Conservation (phyloP, 2,888 invertebrate genomes). For the Dynastes grantii region DNA sequence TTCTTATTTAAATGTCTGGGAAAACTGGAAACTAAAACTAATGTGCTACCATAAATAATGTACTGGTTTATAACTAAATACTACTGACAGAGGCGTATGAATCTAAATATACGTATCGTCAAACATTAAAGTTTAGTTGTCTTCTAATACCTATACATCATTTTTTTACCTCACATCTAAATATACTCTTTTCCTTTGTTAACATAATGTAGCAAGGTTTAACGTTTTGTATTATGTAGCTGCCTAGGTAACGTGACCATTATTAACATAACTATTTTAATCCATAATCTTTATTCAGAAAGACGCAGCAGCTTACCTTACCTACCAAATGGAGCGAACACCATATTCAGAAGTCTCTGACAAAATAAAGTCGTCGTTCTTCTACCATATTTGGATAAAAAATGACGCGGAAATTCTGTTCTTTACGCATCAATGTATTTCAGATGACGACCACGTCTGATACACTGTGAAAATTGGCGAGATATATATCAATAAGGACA, state of each 20-base stretch:
- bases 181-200: too few species aligned
- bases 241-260: slow-evolving; percentile 3
- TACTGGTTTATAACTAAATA: too few species aligned
- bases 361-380: slow-evolving; percentile 56
- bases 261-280: slow-evolving; percentile 35
- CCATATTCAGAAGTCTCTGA: slow-evolving; percentile 49
- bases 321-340: slow-evolving; percentile 35
- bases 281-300: slow-evolving; percentile 36
- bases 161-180: too few species aligned
- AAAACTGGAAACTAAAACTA: too few species aligned
- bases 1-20: too few species aligned
- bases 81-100: too few species aligned
- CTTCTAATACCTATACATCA: too few species aligned
- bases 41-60: too few species aligned
- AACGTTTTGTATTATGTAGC: slow-evolving; percentile 13
- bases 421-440: slow-evolving; percentile 55
- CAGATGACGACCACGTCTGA: slow-evolving; percentile 11
- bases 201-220: background rate
- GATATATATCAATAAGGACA: slow-evolving; percentile 25
- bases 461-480: slow-evolving; percentile 29
- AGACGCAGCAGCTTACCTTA: slow-evolving; percentile 34
- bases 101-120: too few species aligned
- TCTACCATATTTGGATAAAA: slow-evolving; percentile 49
- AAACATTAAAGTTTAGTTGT: too few species aligned
- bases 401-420: slow-evolving; percentile 54